phyloP scores from a whole-genome alignment of 2,113 vertebrate genomes.

The Grallaria varia region DNA sequence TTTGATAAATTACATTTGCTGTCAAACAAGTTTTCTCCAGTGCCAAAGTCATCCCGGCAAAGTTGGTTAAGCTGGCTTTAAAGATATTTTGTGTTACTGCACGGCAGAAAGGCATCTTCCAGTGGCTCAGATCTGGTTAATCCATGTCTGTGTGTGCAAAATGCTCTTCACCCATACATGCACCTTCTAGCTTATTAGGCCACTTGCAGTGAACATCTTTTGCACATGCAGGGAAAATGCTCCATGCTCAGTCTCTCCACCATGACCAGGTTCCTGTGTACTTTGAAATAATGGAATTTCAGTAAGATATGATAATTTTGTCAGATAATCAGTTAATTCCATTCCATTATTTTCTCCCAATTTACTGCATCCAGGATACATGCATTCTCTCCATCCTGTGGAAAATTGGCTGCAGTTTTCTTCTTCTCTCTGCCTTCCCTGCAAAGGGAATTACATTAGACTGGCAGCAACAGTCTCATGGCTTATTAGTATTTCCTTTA shows the following conservation, averaged over 20 bases:
- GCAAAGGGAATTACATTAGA: conserved; percentile 23
- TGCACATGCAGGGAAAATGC: background rate
- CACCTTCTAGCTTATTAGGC: background rate
- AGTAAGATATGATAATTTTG: background rate
- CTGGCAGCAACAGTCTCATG: background rate
- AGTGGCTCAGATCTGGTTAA: background rate
- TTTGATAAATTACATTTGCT: background rate
- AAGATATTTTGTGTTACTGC: background rate
- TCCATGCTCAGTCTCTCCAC: background rate
- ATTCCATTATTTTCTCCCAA: background rate
- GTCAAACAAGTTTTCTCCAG: background rate
- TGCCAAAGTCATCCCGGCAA: background rate
- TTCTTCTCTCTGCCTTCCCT: conserved; percentile 3
- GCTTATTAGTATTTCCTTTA: conserved; percentile 12
- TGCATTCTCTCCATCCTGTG: background rate
- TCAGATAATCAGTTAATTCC: background rate
- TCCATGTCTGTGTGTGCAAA: background rate
- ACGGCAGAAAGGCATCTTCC: background rate
- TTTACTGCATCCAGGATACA: background rate
- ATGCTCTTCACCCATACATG: background rate
- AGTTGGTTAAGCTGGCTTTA: background rate
- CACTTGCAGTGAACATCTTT: background rate
- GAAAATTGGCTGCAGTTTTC: background rate
- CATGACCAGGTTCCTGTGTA: background rate
- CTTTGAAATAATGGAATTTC: background rate